These are phyloP conservation scores for Thalassarche chlororhynchos DNA, from an alignment of 2,113 vertebrate species.

Conservation along the genomic window DNA sequence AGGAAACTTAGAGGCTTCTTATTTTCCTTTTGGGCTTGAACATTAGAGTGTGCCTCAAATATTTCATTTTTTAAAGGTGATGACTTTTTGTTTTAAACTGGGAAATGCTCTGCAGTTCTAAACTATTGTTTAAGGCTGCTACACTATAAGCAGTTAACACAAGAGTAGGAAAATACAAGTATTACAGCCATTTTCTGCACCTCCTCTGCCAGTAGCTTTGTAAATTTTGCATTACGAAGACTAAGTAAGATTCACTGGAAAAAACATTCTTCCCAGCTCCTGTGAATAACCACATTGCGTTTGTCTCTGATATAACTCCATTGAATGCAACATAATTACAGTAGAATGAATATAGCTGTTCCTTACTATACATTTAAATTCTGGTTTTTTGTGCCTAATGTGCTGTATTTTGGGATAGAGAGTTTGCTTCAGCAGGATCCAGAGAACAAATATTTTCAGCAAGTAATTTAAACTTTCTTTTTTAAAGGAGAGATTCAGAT, in stretches of 20 bases:
- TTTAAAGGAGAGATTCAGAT: neutral
- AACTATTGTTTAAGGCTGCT: neutral
- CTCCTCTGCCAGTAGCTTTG: neutral
- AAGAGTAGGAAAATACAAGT: neutral
- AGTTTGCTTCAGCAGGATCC: neutral
- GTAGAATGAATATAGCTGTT: neutral
- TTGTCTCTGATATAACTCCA: neutral
- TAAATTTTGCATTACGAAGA: neutral
- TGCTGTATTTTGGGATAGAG: neutral
- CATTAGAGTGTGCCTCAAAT: neutral
- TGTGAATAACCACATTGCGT: neutral
- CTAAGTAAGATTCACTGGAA: neutral
- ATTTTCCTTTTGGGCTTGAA: conserved; percentile 57
- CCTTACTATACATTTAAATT: neutral
- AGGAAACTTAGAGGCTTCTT: conserved; percentile 66
- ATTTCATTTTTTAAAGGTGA: neutral
- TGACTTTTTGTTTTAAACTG: neutral
- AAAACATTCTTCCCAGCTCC: neutral
- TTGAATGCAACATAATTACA: neutral
- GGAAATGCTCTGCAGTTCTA: neutral
- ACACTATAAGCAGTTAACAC: neutral
- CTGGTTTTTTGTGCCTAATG: neutral
- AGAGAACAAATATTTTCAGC: neutral
- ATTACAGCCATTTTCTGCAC: neutral
- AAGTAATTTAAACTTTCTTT: neutral